phyloP scores from a whole-genome alignment of 2,888 invertebrate species.

The Mylabris sibirica region DNA sequence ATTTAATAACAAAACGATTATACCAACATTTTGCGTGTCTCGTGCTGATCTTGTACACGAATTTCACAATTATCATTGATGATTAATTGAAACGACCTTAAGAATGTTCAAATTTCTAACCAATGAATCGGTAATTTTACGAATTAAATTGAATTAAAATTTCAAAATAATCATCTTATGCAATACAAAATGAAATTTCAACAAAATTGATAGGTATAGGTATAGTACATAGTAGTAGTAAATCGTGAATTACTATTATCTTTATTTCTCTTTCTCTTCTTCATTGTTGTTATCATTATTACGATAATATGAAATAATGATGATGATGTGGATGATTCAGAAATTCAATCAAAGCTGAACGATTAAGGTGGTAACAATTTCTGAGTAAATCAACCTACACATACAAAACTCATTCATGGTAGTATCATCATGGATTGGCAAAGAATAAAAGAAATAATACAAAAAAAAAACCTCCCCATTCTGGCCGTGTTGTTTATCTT shows the following conservation, averaged over 20 bases:
- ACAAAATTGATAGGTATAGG: not conserved
- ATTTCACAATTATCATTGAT: not conserved
- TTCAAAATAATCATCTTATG: not conserved
- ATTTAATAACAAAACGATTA: not conserved
- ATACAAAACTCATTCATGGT: slow-evolving; percentile 21
- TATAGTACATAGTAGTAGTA: not conserved
- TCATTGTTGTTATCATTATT: not conserved
- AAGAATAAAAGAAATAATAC: too few species aligned
- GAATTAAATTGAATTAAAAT: not conserved
- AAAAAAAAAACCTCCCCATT: slow-evolving; percentile 18
- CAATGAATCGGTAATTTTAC: not conserved
- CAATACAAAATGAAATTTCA: not conserved
- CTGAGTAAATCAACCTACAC: not conserved
- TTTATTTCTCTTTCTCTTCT: not conserved
- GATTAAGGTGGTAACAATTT: not conserved
- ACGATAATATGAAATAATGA: not conserved
- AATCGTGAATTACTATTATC: not conserved
- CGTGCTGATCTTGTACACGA: not conserved
- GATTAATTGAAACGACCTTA: not conserved
- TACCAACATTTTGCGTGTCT: not conserved
- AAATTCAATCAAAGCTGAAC: not conserved
- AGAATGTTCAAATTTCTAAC: not conserved
- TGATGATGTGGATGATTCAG: not conserved
- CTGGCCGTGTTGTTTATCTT: slow-evolving; percentile 21
- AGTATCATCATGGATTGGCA: too few species aligned